Percentiles rank a stretch among this genome's conserved stretches.
Conservation (phyloP, 2,797 vertebrate species). For the Chaetophractus vellerosus region DNA sequence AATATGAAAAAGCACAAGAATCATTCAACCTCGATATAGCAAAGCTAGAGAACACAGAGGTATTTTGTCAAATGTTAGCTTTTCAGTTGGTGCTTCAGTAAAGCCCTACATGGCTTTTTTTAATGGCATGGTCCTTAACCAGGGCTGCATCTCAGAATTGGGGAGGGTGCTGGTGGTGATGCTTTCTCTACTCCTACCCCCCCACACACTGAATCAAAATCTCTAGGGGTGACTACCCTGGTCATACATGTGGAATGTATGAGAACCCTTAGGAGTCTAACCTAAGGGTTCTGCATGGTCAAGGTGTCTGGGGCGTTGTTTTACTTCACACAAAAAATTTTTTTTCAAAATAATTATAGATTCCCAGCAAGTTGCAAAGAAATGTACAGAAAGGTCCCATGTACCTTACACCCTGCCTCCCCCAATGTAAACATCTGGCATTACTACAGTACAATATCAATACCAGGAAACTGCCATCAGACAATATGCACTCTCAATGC, state of each 20-base stretch:
- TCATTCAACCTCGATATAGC: background rate
- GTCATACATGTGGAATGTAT: background rate
- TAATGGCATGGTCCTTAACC: background rate
- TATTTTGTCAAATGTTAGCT: background rate
- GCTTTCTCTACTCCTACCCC: background rate
- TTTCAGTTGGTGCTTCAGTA: background rate
- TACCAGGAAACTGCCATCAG: background rate
- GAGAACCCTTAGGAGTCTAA: background rate
- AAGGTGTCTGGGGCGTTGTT: background rate
- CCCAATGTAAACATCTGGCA: background rate
- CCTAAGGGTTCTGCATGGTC: background rate
- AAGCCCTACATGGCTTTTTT: background rate
- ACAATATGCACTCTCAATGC: background rate
- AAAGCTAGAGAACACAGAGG: background rate
- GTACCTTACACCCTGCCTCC: background rate
- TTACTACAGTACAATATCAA: background rate
- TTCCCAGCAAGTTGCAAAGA: slow-evolving; percentile 16
- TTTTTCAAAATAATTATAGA: slow-evolving; percentile 28
- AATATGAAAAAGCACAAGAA: slow-evolving; percentile 33
- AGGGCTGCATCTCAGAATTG: background rate
- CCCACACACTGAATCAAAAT: background rate
- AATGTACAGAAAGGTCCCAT: background rate
- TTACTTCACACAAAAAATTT: background rate
- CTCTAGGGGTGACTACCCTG: background rate
- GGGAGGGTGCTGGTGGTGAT: background rate